phyloP scores from a whole-genome alignment of 2,797 vertebrate genomes.

The Anguilla pacifica region DNA sequence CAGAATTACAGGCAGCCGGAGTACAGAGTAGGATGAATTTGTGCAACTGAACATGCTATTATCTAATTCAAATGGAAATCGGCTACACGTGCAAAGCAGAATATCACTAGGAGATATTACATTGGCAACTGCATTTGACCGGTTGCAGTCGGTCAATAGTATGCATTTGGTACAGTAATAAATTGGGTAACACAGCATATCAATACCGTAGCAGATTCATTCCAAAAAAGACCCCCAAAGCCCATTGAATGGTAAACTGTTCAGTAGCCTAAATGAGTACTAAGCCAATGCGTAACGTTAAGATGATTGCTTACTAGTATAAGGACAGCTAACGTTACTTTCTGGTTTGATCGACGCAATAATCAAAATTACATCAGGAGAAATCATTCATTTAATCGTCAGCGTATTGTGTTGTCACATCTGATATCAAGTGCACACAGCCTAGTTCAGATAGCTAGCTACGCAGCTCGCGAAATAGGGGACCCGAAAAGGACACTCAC shows the following conservation, averaged over 20 bases:
- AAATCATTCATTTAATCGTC: background rate
- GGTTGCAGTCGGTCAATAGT: background rate
- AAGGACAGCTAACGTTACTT: background rate
- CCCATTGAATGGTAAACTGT: background rate
- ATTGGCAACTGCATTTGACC: background rate
- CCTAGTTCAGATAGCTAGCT: background rate
- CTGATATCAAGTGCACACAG: background rate
- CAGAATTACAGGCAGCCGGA: background rate
- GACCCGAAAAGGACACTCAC: slow-evolving; percentile 71
- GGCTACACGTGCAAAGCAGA: background rate
- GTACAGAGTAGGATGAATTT: background rate
- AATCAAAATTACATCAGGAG: background rate
- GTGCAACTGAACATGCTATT: background rate
- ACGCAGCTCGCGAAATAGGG: background rate
- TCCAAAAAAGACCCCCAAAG: background rate
- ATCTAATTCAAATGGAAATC: background rate
- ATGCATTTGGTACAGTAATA: too few species aligned
- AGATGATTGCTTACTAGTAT: background rate
- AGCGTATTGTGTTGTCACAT: slow-evolving; percentile 16
- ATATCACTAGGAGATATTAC: background rate
- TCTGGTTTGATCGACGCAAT: background rate
- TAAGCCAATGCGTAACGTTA: background rate
- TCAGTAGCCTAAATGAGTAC: background rate
- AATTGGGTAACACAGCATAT: background rate
- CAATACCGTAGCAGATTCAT: background rate